phyloP scores from a whole-genome alignment of 2,113 vertebrate genomes.

The Noctilio leporinus region DNA sequence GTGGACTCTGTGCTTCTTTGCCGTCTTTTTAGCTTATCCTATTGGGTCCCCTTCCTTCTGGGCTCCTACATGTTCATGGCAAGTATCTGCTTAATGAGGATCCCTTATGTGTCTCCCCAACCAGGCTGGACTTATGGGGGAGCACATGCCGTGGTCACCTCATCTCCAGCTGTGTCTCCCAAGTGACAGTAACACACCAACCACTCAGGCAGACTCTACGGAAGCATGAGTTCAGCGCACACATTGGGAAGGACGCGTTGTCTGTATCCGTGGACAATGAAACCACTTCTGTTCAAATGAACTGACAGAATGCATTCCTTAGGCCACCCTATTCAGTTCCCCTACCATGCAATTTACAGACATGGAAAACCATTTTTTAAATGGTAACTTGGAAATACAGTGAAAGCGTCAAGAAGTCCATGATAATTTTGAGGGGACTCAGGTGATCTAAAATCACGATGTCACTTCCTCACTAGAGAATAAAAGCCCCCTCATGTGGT shows the following conservation, averaged over 20 bases:
- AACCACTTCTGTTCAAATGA: neutral
- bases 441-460: neutral
- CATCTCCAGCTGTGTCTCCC: neutral
- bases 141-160: neutral
- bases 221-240: neutral
- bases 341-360: neutral
- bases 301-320: neutral
- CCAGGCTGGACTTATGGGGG: neutral
- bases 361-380: neutral
- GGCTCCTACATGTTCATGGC: neutral
- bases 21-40: neutral
- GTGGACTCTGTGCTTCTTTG: neutral
- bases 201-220: accelerated
- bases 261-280: neutral
- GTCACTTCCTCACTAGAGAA: neutral
- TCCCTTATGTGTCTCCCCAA: neutral
- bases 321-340: neutral
- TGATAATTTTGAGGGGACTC: neutral
- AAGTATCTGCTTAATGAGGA: neutral
- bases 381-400: neutral
- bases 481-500: accelerated
- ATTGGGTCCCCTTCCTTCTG: neutral
- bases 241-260: neutral
- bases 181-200: neutral
- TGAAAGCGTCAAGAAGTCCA: neutral